phyloP scores from a whole-genome alignment of 2,797 vertebrate genomes.

The Catamblyrhynchus diadema region DNA sequence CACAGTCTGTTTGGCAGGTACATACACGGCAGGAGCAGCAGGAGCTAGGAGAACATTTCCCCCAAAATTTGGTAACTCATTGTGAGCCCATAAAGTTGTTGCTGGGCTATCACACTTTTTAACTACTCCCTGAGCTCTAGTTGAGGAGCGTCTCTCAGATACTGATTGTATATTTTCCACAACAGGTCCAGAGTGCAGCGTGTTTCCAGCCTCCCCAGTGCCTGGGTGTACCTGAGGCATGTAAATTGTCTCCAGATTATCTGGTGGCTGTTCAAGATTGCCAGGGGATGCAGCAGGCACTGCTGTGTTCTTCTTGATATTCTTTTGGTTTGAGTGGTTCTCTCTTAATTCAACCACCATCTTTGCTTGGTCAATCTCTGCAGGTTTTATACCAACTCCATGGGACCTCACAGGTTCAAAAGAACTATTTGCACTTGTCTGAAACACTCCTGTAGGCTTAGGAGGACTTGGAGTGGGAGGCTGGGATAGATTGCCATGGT shows the following conservation, averaged over 20 bases:
- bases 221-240: conserved; percentile 53
- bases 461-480: conserved; percentile 91
- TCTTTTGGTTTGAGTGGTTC: conserved; percentile 41
- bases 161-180: conserved; percentile 20
- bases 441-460: conserved; percentile 92
- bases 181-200: not conserved
- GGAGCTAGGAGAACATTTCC: conserved; percentile 90
- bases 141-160: conserved; percentile 80
- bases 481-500: conserved; percentile 66
- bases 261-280: conserved; percentile 94
- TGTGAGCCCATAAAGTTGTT: conserved; percentile 94
- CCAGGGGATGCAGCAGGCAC: conserved; percentile 75
- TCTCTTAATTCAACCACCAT: conserved; percentile 84
- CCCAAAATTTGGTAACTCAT: conserved; percentile 85
- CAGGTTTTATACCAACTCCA: conserved; percentile 82
- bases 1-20: conserved; percentile 78
- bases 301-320: not conserved
- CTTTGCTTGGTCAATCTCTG: conserved; percentile 87
- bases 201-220: conserved; percentile 1
- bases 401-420: conserved; percentile 95
- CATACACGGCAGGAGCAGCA: conserved; percentile 87
- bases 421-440: conserved; percentile 96
- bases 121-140: conserved; percentile 79
- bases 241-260: conserved; percentile 93
- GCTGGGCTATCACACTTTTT: conserved; percentile 95